phyloP scores from a whole-genome alignment of 1,140 invertebrate species.

The Drosophila albomicans region DNA sequence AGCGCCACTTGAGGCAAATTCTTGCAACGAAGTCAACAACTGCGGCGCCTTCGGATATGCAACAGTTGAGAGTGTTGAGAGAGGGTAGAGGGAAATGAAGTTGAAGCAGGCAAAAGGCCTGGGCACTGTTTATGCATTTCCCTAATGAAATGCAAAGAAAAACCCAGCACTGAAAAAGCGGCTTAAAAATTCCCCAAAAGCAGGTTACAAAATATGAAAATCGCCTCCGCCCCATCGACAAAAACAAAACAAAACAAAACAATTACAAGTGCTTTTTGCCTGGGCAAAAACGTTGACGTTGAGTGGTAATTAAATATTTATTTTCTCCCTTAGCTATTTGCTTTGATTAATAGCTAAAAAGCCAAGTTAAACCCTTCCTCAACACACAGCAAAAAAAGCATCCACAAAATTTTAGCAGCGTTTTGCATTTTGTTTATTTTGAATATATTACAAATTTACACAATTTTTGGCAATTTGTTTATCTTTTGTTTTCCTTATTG shows the following conservation, averaged over 20 bases:
- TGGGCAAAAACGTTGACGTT: constrained; percentile 10
- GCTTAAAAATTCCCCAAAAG: constrained; percentile 22
- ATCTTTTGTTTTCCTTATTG: constrained; percentile 11
- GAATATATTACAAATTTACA: constrained; percentile 41
- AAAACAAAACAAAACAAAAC: constrained; percentile 26
- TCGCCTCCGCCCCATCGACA: background rate
- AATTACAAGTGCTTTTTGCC: constrained; percentile 35
- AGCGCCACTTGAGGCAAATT: constrained; percentile 1
- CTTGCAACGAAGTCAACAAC: constrained; percentile 3
- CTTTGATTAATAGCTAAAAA: constrained; percentile 65
- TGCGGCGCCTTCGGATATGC: constrained; percentile 29
- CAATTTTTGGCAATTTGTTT: constrained; percentile 40
- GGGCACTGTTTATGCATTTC: constrained; percentile 61
- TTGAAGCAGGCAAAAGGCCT: constrained; percentile 1
- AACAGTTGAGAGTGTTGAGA: constrained; percentile 34
- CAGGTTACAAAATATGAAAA: constrained; percentile 39
- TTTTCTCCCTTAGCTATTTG: constrained; percentile 57
- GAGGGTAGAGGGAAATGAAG: background rate
- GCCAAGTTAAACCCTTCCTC: constrained; percentile 15
- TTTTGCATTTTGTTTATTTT: constrained; percentile 30
- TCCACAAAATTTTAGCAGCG: background rate
- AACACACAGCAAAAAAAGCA: background rate
- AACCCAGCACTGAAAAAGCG: constrained; percentile 14
- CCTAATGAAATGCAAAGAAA: constrained; percentile 74
- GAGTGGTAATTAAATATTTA: constrained; percentile 71